phyloP scores from a whole-genome alignment of 2,113 vertebrate genomes.

The Sapajus apella region DNA sequence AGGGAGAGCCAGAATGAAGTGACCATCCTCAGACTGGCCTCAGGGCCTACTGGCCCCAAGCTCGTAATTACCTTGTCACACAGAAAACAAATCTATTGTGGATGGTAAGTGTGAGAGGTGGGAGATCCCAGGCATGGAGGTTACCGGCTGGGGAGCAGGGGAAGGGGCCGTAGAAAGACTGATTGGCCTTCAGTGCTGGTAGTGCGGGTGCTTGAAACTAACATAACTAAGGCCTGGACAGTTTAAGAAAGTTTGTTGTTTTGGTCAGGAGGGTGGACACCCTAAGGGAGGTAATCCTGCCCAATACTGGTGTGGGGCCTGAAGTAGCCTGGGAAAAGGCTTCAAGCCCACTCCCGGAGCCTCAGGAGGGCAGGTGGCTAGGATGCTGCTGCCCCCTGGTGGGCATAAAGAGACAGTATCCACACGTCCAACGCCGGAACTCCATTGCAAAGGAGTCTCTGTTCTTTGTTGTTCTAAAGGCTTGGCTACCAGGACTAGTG shows the following conservation, averaged over 20 bases:
- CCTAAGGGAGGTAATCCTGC: not conserved
- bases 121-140: slow-evolving; percentile 9
- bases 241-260: slow-evolving; percentile 31
- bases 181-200: not conserved
- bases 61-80: slow-evolving; percentile 78
- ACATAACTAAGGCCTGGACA: not conserved
- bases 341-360: not conserved
- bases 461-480: not conserved
- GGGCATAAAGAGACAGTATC: not conserved
- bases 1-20: slow-evolving; percentile 68
- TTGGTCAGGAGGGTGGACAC: not conserved
- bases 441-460: not conserved
- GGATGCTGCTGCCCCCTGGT: slow-evolving; percentile 75
- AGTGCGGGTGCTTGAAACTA: not conserved
- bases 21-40: slow-evolving; percentile 64
- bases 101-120: slow-evolving; percentile 12
- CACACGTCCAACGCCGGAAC: not conserved
- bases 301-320: too few relatives aligned
- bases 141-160: not conserved
- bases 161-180: not conserved
- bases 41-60: slow-evolving; percentile 62
- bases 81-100: slow-evolving; percentile 75
- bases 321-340: not conserved
- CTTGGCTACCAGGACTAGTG: not conserved
- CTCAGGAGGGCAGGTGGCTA: not conserved